Evolutionary conservation across 2,113 vertebrate species (phyloP), one percentile per base, ranked within the genome.

Genomic region (Mungos mungo): DNA sequence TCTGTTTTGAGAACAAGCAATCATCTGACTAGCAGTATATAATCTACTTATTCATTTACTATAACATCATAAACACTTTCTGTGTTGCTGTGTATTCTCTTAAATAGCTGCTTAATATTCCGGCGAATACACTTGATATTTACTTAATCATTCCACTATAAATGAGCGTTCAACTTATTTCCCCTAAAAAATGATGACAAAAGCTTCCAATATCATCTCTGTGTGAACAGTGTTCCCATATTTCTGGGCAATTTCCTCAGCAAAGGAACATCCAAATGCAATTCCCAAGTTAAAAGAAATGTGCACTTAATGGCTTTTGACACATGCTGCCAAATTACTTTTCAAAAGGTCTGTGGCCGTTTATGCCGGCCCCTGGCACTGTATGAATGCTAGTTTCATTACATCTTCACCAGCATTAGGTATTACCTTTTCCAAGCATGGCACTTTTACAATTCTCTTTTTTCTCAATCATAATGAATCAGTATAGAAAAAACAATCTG

Each of bases 71-170:
- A 31, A 76, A 60, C 13, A 25, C 35, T 91, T 91, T 50, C 31
- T 63, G 29, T 23, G 10, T 86, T 80, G 33, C 23, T 71, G 5
- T 60, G 69, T 29, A 72, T 50, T 60, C 74, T 71, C 87, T n/a
- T 27, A 80, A 87, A 80, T 41, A 87, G 27, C 38, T 91, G 31
- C 63, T 81, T 87, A 72, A 95, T 65, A 81, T 65, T 50, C 19
- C 41, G 52, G 27, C 8, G 65, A 72, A 33, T 52, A 81, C 27
- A 60, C 7, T 76, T 35, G 33, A 5, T 33, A 92, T 33, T 80
- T 95, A 41, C 29, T 25, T 85, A 79, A 87, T 92, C 33, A 63
- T 71, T 47, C 15, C 21, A 38, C 31, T 71, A 65, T 41, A 86
- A 12, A 52, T 65, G 41, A 72, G 11, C 19, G 41, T 65, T 93